Evolutionary conservation across 2,113 vertebrate species (phyloP).

Genomic region (Lanius collurio): DNA sequence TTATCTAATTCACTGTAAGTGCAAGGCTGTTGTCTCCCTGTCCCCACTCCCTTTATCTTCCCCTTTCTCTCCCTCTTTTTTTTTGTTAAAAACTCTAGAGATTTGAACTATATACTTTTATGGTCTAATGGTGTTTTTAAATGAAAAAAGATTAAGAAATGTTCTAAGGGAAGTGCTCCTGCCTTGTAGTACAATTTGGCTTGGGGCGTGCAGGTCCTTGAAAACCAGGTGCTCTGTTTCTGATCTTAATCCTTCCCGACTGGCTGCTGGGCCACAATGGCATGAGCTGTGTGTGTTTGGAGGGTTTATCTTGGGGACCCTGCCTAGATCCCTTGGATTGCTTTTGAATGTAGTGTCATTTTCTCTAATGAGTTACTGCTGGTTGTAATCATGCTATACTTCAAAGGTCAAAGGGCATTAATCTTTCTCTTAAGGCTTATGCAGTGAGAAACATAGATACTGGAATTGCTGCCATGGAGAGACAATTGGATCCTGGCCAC

Average conservation of each 20-base stretch:
- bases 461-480: background rate
- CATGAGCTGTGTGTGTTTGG: background rate
- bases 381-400: constrained; percentile 8
- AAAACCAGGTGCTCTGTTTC: background rate
- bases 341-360: constrained; percentile 14
- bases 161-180: background rate
- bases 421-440: constrained; percentile 11
- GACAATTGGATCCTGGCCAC: constrained; percentile 9
- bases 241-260: background rate
- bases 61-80: background rate
- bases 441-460: background rate
- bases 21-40: background rate
- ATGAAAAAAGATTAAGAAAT: background rate
- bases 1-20: background rate
- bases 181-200: background rate
- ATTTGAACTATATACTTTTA: background rate
- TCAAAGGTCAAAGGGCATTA: background rate
- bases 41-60: background rate
- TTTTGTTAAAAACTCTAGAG: background rate
- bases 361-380: constrained; percentile 22
- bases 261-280: background rate
- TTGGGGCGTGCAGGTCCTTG: background rate
- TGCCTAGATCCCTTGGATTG: background rate
- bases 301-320: background rate
- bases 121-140: background rate